phyloP scores from a whole-genome alignment of 2,888 invertebrate genomes.

The Tipula vernalis region DNA sequence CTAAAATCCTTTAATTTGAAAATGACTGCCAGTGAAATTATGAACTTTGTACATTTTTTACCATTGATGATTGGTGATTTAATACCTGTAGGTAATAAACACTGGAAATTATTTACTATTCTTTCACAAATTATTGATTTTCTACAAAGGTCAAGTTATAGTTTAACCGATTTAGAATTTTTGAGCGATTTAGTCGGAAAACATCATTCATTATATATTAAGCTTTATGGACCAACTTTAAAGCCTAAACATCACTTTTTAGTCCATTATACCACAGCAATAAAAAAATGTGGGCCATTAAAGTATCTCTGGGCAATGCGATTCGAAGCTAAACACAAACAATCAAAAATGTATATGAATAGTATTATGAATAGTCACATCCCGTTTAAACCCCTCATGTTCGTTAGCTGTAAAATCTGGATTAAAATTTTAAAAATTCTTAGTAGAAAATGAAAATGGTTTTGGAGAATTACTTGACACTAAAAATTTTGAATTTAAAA shows the following conservation, averaged over 20 bases:
- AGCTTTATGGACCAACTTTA: not conserved
- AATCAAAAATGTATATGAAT: not conserved
- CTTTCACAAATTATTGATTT: not conserved
- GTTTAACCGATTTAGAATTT: not conserved
- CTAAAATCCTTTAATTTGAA: not conserved
- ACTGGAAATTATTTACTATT: not conserved
- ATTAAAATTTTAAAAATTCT: slow-evolving; percentile 15
- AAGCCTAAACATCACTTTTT: not conserved
- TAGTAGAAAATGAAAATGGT: slow-evolving; percentile 10
- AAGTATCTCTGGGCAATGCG: not conserved
- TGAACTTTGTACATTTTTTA: not conserved
- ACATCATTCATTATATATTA: not conserved
- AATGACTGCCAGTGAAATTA: not conserved
- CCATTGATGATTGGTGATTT: not conserved
- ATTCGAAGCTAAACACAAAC: not conserved
- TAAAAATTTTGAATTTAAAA: not conserved
- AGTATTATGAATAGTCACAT: not conserved
- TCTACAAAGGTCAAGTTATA: not conserved
- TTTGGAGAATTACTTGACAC: not conserved
- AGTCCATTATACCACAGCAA: not conserved
- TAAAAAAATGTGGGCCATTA: not conserved
- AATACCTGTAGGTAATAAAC: not conserved
- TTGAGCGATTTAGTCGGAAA: not conserved
- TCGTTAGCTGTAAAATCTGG: slow-evolving; percentile 14
- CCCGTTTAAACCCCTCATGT: slow-evolving; percentile 13